These are phyloP conservation scores for Acanthiza pusilla DNA, from an alignment of 2,797 vertebrate species.

Conservation along the genomic window DNA sequence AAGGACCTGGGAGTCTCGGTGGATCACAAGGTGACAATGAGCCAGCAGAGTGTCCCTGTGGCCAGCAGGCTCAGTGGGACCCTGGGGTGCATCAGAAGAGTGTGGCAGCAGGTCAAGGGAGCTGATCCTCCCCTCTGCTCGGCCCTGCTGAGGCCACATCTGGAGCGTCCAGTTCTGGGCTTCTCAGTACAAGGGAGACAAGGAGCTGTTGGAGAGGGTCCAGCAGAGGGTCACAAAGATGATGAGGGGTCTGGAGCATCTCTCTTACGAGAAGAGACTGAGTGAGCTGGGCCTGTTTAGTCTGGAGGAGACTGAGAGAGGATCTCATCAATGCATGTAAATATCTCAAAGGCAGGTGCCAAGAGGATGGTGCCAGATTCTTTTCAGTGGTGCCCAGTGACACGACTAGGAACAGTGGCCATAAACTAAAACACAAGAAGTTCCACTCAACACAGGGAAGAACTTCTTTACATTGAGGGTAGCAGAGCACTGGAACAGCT, in stretches of 20 bases:
- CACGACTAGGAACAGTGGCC: rapidly evolving
- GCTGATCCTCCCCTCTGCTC: background rate
- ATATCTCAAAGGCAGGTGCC: background rate
- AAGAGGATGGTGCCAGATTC: background rate
- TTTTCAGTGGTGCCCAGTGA: background rate
- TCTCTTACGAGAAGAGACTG: background rate
- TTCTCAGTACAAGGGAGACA: background rate
- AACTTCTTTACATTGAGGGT: background rate
- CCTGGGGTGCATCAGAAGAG: background rate
- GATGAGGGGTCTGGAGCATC: background rate
- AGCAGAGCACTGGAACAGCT: background rate
- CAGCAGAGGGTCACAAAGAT: background rate
- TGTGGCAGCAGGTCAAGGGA: background rate
- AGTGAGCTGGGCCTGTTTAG: background rate
- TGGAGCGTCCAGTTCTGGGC: background rate
- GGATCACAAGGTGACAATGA: background rate
- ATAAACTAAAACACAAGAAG: background rate
- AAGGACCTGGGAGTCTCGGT: background rate
- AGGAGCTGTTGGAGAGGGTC: background rate
- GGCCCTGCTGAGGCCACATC: background rate
- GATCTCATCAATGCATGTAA: background rate
- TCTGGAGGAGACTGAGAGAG: background rate
- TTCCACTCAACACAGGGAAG: background rate
- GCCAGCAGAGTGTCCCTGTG: background rate
- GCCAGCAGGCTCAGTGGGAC: background rate